A percentile compares a stretch with the other conserved stretches of the same genome.
Evolutionary conservation across 2,797 vertebrate species (phyloP).

Genomic region (Gymnothorax javanicus): DNA sequence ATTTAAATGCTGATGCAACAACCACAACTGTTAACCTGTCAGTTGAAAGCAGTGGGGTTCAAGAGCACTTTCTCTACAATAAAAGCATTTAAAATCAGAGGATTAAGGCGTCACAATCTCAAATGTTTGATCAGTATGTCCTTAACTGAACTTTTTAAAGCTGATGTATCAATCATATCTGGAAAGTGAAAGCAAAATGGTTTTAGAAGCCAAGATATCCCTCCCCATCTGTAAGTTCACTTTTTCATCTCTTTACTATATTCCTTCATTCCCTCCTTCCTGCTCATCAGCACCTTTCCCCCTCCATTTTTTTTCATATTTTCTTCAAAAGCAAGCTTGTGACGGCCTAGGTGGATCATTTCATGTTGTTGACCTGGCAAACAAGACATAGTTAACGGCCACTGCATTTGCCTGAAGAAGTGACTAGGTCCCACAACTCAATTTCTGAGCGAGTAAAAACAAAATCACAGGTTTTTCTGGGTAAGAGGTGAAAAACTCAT

Average conservation of each 20-base stretch:
- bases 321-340: not conserved
- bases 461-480: not conserved
- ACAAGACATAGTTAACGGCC: not conserved
- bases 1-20: no score
- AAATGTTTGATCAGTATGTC: no score
- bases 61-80: no score
- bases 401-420: not conserved
- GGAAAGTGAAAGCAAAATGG: no score
- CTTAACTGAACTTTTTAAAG: not conserved
- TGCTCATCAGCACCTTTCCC: not conserved
- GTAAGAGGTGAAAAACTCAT: not conserved
- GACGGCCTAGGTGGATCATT: not conserved
- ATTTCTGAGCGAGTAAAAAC: not conserved
- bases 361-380: not conserved
- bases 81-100: no score
- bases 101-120: no score
- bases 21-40: no score
- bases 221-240: conserved; percentile 17
- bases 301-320: conserved; percentile 12
- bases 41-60: no score
- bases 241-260: conserved; percentile 6
- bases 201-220: not conserved
- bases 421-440: not conserved
- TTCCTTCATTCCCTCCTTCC: not conserved
- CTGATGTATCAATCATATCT: not conserved